Evolutionary conservation across 2,888 invertebrate genomes (phyloP).

Genomic region (Junonia oenone): DNA sequence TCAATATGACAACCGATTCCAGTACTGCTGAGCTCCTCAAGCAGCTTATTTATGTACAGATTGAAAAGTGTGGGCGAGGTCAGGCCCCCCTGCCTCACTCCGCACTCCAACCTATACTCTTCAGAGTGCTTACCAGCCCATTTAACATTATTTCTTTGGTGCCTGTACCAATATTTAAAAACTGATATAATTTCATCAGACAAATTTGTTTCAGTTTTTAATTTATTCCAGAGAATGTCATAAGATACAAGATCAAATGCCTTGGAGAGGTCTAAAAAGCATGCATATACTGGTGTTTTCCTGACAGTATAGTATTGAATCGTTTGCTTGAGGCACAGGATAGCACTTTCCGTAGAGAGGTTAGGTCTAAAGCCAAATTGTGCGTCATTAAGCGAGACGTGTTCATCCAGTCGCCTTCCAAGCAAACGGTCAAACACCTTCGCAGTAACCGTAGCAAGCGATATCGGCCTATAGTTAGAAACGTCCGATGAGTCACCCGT

Average conservation of each 20-base stretch:
- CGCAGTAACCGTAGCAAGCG: slow-evolving; percentile 28
- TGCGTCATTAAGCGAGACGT: not conserved
- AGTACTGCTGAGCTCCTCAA: slow-evolving; percentile 19
- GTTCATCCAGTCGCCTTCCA: not conserved
- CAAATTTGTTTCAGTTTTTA: slow-evolving; percentile 7
- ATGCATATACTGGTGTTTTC: slow-evolving; percentile 18
- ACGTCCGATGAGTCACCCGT: slow-evolving; percentile 25
- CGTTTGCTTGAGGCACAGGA: slow-evolving; percentile 21
- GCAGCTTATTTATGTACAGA: slow-evolving; percentile 21
- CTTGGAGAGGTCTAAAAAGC: slow-evolving; percentile 24
- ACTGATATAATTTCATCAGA: slow-evolving; percentile 7
- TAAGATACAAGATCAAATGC: slow-evolving; percentile 26
- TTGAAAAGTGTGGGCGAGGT: slow-evolving; percentile 23
- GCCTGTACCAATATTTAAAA: slow-evolving; percentile 28
- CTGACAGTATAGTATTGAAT: slow-evolving; percentile 21
- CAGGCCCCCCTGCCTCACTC: slow-evolving; percentile 26
- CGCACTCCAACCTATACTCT: slow-evolving; percentile 18
- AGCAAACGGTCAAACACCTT: slow-evolving; percentile 29
- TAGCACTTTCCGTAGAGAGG: slow-evolving; percentile 22
- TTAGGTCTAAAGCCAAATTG: slow-evolving; percentile 16
- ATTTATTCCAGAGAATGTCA: slow-evolving; percentile 23
- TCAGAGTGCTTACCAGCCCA: slow-evolving; percentile 22
- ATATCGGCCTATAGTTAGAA: slow-evolving; percentile 30
- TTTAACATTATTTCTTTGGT: slow-evolving; percentile 26
- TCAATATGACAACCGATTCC: slow-evolving; percentile 17